These are phyloP conservation scores for Caenorhabditis angaria DNA, from an alignment of 2,888 invertebrate species.

Conservation along the genomic window DNA sequence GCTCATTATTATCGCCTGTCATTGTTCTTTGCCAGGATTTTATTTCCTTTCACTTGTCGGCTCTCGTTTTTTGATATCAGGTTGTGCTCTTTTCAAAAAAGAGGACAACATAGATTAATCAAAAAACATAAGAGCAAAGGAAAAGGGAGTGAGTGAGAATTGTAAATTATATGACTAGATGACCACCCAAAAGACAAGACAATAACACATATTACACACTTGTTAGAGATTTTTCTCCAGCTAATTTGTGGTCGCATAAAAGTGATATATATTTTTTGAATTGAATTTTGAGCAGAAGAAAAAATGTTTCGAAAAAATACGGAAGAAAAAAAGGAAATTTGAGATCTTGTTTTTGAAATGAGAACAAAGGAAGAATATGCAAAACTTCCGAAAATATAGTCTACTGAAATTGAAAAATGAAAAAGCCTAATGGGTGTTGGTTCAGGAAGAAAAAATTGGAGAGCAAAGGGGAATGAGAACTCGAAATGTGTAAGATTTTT, in stretches of 20 bases:
- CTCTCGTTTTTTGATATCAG: neutral
- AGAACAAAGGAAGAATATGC: no score
- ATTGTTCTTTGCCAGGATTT: neutral
- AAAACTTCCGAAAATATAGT: no score
- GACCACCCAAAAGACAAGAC: neutral
- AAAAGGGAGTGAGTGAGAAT: no score
- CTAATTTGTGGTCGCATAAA: neutral
- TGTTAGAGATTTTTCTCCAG: neutral
- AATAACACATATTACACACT: conserved; percentile 2
- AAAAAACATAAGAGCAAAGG: neutral
- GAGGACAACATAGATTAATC: neutral
- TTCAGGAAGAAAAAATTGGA: no score
- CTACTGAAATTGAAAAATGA: no score
- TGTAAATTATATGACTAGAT: neutral
- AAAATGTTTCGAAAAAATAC: no score
- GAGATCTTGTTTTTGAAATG: no score
- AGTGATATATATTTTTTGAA: neutral
- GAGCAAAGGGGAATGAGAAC: no score
- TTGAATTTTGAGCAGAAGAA: neutral
- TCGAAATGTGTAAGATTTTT: no score
- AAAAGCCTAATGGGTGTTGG: no score
- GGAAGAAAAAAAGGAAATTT: no score
- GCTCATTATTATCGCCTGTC: conserved; percentile 4
- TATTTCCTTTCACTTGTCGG: conserved; percentile 4
- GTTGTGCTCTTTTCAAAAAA: neutral